Base-by-base conservation (phyloP, 1,140 invertebrate species). In the Nasonia longicornis region DNA sequence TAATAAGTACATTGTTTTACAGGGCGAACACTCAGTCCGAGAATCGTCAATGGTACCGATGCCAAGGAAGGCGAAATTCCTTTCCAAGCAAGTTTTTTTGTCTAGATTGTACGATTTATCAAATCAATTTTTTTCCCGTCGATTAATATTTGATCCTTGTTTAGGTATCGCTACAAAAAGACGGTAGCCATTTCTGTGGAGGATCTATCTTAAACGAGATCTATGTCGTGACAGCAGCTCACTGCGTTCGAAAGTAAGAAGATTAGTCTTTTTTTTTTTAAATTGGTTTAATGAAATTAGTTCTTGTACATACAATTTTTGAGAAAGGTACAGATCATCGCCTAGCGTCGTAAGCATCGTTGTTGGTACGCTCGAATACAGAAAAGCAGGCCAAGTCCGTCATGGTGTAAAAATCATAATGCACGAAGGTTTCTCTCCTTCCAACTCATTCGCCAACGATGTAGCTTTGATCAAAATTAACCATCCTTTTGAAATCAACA, bases 141-240 rank as follows among this genome's bases (percentile, higher is more conserved):
- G 42, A 82, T n/a, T 38, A 52, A 48, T 73, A 42, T 6, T 71
- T 0, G 35, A 69, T 76, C 10, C 71, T 20, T 45, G 20, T 22
- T 26, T 14, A 80, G 78, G 71, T 80, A 10, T 64, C 48, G 8
- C 29, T 80, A 11, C 78, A 73, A 80, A 26, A 42, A 22, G 11
- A 10, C 6, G 52, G 58, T 20, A 42, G 29, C 20, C 78, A 80
- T 64, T 80, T 80, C 48, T 74, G 71, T 16, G 72, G 71, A 74
- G 79, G 79, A 4, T 66, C 58, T n/a, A 35, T 80, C 63, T 7
- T 80, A 35, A 74, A 66, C 45, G 64, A 80, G 48, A 67, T 75
- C 20, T 80, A 69, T 4, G 31, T 80, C 48, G 38, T 80, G 14
- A 80, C 71, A 10, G 79, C 72, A 31, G 70, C 79, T 42, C 78